Evolutionary conservation across 2,113 vertebrate species (phyloP).

Genomic region (Symphodus melops): DNA sequence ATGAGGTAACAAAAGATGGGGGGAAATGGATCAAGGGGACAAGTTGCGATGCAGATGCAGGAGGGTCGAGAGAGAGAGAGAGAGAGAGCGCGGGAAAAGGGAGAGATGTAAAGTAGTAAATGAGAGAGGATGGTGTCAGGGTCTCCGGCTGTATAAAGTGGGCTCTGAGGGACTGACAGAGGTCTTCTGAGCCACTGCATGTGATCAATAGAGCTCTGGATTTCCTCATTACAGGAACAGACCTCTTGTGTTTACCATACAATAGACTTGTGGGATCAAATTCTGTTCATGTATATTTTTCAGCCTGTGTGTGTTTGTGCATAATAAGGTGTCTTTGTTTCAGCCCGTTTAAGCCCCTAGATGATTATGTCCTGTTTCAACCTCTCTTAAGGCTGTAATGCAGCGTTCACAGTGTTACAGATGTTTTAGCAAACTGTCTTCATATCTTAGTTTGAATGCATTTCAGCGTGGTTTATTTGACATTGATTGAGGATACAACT

Average conservation of each 20-base stretch:
- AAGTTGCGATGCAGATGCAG: constrained; percentile 22
- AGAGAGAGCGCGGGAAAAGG: constrained; percentile 14
- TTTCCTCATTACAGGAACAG: constrained; percentile 75
- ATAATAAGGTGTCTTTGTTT: constrained; percentile 27
- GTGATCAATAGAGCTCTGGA: constrained; percentile 74
- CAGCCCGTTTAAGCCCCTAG: neutral
- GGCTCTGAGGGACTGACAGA: constrained; percentile 75
- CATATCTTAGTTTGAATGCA: neutral
- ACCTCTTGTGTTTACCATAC: constrained; percentile 69
- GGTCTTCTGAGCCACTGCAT: constrained; percentile 74
- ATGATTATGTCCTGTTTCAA: neutral
- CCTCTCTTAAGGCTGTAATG: neutral
- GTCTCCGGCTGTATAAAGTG: constrained; percentile 70
- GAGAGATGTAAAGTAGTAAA: constrained; percentile 53
- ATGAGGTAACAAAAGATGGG: constrained; percentile 57
- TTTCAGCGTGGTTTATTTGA: too few relatives aligned
- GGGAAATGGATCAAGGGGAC: constrained; percentile 45
- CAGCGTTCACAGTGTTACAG: too few relatives aligned
- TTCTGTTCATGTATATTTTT: constrained; percentile 30
- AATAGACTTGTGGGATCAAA: constrained; percentile 54
- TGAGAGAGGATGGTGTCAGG: constrained; percentile 50
- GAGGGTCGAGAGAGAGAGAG: constrained; percentile 7
- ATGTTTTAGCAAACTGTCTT: neutral
- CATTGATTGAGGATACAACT: too few relatives aligned
- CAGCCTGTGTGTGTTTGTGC: constrained; percentile 12